These are phyloP conservation scores for Lepus timidus DNA, from an alignment of 2,113 vertebrate genomes.

Conservation along the genomic window DNA sequence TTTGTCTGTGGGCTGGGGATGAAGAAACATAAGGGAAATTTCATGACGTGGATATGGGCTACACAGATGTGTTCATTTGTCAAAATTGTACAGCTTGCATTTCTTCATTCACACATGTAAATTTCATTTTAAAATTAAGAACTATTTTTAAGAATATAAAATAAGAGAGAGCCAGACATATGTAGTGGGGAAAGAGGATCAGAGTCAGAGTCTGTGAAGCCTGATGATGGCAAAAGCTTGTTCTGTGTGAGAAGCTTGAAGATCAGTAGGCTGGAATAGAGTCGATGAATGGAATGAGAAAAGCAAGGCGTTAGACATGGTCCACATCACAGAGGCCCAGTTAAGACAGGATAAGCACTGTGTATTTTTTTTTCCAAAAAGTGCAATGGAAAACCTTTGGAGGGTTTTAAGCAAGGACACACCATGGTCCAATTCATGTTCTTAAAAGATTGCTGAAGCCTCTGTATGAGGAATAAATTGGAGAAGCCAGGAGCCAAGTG, in stretches of 20 bases:
- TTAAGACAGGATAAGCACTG: not conserved
- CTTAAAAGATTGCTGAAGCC: constrained; percentile 26
- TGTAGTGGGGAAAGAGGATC: not conserved
- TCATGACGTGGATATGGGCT: not conserved
- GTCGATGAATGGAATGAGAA: not conserved
- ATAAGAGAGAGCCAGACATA: not conserved
- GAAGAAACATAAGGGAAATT: not conserved
- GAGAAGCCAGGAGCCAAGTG: not conserved
- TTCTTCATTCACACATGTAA: not conserved
- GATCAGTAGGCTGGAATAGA: not conserved
- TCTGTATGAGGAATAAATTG: not conserved
- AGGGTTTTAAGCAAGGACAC: constrained; percentile 20
- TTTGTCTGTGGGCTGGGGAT: not conserved
- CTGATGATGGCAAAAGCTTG: not conserved
- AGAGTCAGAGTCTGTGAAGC: not conserved
- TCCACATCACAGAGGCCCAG: not conserved
- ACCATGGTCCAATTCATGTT: not conserved
- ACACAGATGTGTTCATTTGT: not conserved
- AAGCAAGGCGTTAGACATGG: not conserved
- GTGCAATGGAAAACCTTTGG: not conserved
- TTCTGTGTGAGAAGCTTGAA: constrained; percentile 29
- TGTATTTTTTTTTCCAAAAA: not conserved
- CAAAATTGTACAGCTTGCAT: not conserved
- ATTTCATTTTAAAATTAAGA: constrained; percentile 40
- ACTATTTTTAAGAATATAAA: not conserved